Conservation (phyloP, 1,140 invertebrate species). For the Glossosoma conforme region DNA sequence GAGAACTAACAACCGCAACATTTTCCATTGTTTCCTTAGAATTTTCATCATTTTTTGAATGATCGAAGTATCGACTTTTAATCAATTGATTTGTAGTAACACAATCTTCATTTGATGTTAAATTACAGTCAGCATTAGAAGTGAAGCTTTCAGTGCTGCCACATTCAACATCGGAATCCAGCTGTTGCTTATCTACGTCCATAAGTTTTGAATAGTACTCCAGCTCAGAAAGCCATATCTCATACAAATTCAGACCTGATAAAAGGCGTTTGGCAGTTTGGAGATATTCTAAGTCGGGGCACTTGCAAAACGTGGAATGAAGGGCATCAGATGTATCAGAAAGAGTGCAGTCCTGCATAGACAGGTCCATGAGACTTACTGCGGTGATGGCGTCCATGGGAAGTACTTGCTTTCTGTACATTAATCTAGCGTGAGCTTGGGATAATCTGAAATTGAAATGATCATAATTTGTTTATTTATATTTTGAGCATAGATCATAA, state of each 20-base stretch:
- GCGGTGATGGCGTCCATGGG: constrained; percentile 45
- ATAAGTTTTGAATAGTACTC: constrained; percentile 42
- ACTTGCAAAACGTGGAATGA: constrained; percentile 42
- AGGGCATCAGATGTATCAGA: constrained; percentile 42
- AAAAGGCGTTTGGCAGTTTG: constrained; percentile 41
- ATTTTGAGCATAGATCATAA: not conserved
- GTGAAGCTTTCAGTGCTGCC: constrained; percentile 16
- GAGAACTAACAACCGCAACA: constrained; percentile 4
- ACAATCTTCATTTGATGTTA: constrained; percentile 38
- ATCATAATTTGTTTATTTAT: not conserved
- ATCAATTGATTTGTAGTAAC: constrained; percentile 27
- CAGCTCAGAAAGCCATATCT: constrained; percentile 44
- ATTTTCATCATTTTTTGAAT: constrained; percentile 34
- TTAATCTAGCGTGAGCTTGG: constrained; percentile 47
- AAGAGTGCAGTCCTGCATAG: constrained; percentile 47
- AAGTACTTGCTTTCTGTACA: constrained; percentile 43
- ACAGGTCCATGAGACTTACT: constrained; percentile 45
- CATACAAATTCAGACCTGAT: constrained; percentile 36
- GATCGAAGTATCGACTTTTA: constrained; percentile 34
- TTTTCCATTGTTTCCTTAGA: not conserved
- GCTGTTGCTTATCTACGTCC: constrained; percentile 40
- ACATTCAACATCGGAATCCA: constrained; percentile 30
- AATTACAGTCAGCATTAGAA: no score
- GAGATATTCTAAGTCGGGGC: constrained; percentile 45
- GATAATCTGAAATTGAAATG: constrained; percentile 39